phyloP scores from a whole-genome alignment of 2,888 invertebrate species.

The Plusia festucae region DNA sequence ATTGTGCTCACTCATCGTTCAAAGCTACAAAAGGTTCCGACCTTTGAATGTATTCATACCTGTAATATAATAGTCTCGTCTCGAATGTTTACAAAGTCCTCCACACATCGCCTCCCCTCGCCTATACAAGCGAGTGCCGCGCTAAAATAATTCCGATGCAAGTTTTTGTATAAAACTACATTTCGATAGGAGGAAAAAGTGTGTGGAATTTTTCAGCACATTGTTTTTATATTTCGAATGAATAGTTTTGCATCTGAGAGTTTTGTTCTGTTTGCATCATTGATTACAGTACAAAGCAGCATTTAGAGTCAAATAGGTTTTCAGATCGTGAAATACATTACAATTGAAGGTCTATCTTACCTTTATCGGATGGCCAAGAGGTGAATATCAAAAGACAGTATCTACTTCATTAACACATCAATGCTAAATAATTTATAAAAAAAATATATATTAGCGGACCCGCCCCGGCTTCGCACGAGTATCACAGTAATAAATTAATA shows the following conservation, averaged over 20 bases:
- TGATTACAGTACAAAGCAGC: not conserved
- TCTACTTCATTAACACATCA: too few species aligned
- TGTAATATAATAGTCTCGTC: slow-evolving; percentile 67
- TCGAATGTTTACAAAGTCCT: slow-evolving; percentile 81
- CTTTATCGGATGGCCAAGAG: not conserved
- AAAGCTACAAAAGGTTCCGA: slow-evolving; percentile 59
- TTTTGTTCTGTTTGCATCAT: slow-evolving; percentile 15
- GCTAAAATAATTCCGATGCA: slow-evolving; percentile 65
- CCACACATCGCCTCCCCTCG: slow-evolving; percentile 63
- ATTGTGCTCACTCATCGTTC: slow-evolving; percentile 56
- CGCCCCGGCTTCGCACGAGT: too few species aligned
- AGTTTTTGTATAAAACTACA: slow-evolving; percentile 59
- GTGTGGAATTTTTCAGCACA: slow-evolving; percentile 22
- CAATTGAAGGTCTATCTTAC: too few species aligned
- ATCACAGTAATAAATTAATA: too few species aligned
- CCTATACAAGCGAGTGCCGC: slow-evolving; percentile 60
- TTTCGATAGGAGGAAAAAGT: slow-evolving; percentile 48
- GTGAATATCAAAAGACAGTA: too few species aligned
- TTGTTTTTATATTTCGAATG: slow-evolving; percentile 45
- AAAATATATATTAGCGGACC: too few species aligned
- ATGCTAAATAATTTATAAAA: too few species aligned
- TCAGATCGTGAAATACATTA: not conserved
- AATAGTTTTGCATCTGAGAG: slow-evolving; percentile 29
- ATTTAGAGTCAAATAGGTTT: not conserved
- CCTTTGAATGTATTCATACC: slow-evolving; percentile 60